Base-by-base conservation (phyloP, 2,888 invertebrate genomes). In the Luffia ferchaultella region DNA sequence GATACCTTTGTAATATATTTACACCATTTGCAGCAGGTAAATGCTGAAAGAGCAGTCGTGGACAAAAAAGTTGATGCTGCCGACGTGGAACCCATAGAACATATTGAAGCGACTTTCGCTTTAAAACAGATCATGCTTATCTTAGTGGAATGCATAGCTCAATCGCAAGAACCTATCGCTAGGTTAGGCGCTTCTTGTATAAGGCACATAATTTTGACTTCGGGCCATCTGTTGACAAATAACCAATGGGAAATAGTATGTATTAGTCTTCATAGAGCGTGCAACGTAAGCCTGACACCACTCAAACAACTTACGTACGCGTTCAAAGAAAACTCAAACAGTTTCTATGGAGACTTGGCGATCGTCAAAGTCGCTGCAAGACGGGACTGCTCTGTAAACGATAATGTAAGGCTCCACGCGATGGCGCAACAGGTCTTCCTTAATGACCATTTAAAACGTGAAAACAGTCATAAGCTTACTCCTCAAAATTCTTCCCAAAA, bases 311-410 rank as follows among this genome's bases (percentile, higher is more conserved):
- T 98, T 42, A 95, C 95, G 52, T 89, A 93, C 62, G 95, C 95
- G 41, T 98, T 97, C 70, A 92, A 94, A 62, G 90, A 93, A 60
- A 92, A 95, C 65, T 97, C 97, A 0, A 93, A 95, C 62, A 96
- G 96, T 66, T 97, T 97, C 74, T 96, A 96, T 69, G 97, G 97
- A 0, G 97, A 97, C 71, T 82, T 92, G 57, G 93, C 93, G 9
- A 95, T 95, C 53, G 96, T 97, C 0, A 96, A 96, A 85, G 96
- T 97, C 5, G 97, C 97, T 1, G 96, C 96, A 0, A 85, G 96
- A 46, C 88, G 92, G 53, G 96, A 97, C 68, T 93, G 93, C 63
- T 91, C 93, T 1, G 85, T 91, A 12, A 90, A 91, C 55, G 96
- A 96, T 65, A 91, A 93, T 62, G 90, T 93, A 41, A 85, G 96